Percentiles rank a stretch among this genome's conserved stretches.
These are phyloP conservation scores for Diplazon laetatorius DNA, from an alignment of 2,888 invertebrate genomes.

Conservation along the genomic window DNA sequence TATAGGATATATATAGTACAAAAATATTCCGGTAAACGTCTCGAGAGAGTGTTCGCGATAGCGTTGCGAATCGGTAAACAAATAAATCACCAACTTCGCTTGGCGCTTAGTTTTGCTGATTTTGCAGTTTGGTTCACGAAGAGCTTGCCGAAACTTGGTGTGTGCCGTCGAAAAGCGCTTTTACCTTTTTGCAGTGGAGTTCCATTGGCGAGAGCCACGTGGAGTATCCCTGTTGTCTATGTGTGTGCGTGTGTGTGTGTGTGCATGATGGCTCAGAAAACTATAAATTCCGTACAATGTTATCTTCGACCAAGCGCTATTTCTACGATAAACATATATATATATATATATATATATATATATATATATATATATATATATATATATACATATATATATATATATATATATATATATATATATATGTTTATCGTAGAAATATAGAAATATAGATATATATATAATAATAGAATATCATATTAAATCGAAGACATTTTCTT, in stretches of 20 bases:
- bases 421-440: neutral
- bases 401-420: no score
- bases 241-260: no score
- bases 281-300: constrained; percentile 56
- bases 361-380: no score
- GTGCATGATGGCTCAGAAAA: constrained; percentile 43
- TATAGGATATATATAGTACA: no score
- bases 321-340: neutral
- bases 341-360: no score
- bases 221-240: no score
- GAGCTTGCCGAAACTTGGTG: constrained; percentile 37
- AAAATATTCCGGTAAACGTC: constrained; percentile 17
- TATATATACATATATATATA: no score
- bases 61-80: constrained; percentile 71
- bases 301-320: constrained; percentile 7
- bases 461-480: neutral
- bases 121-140: constrained; percentile 66
- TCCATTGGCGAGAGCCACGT: neutral
- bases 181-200: constrained; percentile 54
- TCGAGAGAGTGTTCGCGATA: constrained; percentile 11
- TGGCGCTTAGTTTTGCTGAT: constrained; percentile 70
- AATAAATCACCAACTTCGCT: constrained; percentile 74
- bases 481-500: constrained; percentile 19
- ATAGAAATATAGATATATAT: no score
- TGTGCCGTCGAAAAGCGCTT: constrained; percentile 38